A percentile compares a stretch with the other conserved stretches of the same genome.
phyloP scores from a whole-genome alignment of 2,888 invertebrate genomes.

The Andrena fulva region DNA sequence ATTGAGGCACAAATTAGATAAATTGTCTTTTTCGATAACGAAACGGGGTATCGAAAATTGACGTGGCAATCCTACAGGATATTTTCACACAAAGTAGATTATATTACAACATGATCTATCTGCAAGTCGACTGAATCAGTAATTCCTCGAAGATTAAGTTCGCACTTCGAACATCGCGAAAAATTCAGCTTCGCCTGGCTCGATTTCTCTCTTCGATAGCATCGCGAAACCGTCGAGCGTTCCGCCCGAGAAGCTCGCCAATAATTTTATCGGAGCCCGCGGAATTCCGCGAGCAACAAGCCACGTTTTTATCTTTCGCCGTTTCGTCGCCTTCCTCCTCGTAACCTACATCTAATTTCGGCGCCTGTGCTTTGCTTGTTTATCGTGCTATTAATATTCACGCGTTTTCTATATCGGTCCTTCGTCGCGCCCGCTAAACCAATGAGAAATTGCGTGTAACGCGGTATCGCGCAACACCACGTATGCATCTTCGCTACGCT shows the following conservation, averaged over 20 bases:
- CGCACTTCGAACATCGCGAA: neutral
- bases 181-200: neutral
- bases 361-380: conserved; percentile 50
- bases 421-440: conserved; percentile 55
- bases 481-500: conserved; percentile 4
- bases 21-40: neutral
- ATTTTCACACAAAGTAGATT: neutral
- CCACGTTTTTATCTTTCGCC: conserved; percentile 33
- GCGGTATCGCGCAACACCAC: neutral
- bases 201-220: neutral
- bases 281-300: conserved; percentile 8
- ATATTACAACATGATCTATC: no score
- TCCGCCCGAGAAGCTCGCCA: neutral
- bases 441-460: conserved; percentile 47
- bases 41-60: neutral
- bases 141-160: neutral
- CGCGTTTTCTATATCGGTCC: conserved; percentile 50
- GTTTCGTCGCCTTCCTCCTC: conserved; percentile 16
- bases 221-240: neutral
- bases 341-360: conserved; percentile 57
- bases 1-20: neutral
- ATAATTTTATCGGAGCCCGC: conserved; percentile 21
- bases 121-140: neutral
- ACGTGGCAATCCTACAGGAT: neutral
- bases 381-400: conserved; percentile 58